These are phyloP conservation scores for Vanessa cardui DNA, from an alignment of 2,888 invertebrate species.

Conservation along the genomic window DNA sequence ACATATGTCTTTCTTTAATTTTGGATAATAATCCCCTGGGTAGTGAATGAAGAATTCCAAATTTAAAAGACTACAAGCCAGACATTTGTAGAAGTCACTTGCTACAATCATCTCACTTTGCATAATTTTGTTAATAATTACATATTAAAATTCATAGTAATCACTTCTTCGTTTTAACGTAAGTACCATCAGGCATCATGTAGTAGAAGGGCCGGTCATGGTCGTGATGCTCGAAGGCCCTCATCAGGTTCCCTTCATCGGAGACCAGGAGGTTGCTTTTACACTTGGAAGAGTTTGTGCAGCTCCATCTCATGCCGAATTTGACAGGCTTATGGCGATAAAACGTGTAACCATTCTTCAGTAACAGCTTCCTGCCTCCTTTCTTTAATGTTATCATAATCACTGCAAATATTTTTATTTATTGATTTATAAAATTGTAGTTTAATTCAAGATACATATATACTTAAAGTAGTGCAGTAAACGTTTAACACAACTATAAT, in stretches of 20 bases:
- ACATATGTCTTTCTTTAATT: no score
- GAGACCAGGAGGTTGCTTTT: constrained; percentile 45
- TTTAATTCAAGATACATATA: no score
- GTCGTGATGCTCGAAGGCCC: constrained; percentile 21
- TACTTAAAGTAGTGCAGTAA: no score
- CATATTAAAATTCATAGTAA: background rate
- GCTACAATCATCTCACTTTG: no score
- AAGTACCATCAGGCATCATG: constrained; percentile 19
- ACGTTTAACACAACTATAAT: no score
- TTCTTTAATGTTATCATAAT: constrained; percentile 20
- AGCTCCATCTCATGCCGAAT: constrained; percentile 46
- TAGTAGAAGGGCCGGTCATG: constrained; percentile 15
- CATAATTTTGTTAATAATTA: no score
- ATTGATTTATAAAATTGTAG: background rate
- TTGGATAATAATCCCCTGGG: no score
- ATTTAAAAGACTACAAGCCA: no score
- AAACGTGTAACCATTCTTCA: constrained; percentile 43
- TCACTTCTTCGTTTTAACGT: constrained; percentile 13
- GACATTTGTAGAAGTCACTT: no score
- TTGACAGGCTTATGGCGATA: constrained; percentile 43
- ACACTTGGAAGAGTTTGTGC: constrained; percentile 49
- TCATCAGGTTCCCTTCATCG: constrained; percentile 20
- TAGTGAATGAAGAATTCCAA: no score
- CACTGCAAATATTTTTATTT: constrained; percentile 17
- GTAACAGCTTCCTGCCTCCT: constrained; percentile 30